Evolutionary conservation across 2,888 invertebrate genomes (phyloP).

Genomic region (Ditylenchus weischeri): DNA sequence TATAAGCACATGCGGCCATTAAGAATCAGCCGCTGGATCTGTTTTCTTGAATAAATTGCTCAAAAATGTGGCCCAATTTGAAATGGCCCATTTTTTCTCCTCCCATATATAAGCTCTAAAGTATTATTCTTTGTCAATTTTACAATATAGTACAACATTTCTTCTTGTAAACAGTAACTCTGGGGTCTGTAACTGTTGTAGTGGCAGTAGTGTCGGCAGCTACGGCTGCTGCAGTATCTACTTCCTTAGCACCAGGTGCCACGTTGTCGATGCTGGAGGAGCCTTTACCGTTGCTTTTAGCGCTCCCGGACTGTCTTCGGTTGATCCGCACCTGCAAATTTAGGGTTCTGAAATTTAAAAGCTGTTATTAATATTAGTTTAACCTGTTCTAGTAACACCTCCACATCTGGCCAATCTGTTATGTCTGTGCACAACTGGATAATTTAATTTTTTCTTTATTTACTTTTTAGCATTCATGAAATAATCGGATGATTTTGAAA

Average conservation of each 20-base stretch:
- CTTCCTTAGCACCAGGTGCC: slow-evolving; percentile 7
- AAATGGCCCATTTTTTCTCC: no score
- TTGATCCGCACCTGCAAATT: slow-evolving; percentile 4
- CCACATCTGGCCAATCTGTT: slow-evolving; percentile 41
- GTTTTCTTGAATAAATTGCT: no score
- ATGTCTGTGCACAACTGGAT: slow-evolving; percentile 28
- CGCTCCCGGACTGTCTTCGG: background rate
- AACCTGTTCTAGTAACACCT: slow-evolving; percentile 37
- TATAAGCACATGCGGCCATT: no score
- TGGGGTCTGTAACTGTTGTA: background rate
- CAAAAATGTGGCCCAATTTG: no score
- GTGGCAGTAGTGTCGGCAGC: slow-evolving; percentile 1
- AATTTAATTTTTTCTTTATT: background rate
- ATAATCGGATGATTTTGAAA: no score
- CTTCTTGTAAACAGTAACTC: slow-evolving; percentile 29
- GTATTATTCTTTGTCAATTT: no score
- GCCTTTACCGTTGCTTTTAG: background rate
- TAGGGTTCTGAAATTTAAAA: background rate
- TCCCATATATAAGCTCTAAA: no score
- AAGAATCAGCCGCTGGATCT: no score
- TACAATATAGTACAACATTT: slow-evolving; percentile 36
- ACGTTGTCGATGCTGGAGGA: background rate
- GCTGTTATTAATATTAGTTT: background rate
- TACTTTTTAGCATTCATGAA: no score
- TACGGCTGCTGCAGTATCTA: background rate